Base-by-base conservation (phyloP, 2,113 vertebrate species). In the Colossoma macropomum region DNA sequence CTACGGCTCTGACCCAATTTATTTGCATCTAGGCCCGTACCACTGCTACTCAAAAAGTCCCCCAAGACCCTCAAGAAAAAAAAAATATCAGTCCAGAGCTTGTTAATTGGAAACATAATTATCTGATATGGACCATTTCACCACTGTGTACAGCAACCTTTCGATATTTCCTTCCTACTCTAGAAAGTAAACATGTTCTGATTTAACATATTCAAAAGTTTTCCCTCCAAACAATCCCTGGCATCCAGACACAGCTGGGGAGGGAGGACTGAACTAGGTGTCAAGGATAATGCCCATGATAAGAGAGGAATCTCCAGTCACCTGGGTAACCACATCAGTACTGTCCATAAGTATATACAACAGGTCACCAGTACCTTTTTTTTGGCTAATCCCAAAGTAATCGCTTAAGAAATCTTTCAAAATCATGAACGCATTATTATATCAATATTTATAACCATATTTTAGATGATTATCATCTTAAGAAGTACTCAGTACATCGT, bases 301-400 rank as follows among this genome's bases (percentile, higher is more conserved):
- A 84, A 71, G 56, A 28, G 73, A 81, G 48, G 74, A 82, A 66
- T 77, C 45, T 71, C 16, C 59, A 79, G 65, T 63, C 52, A 71
- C 45, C 54, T 74, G 84, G 60, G 71, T 48, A 74, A 50, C 65
- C 70, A 77, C 34, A 70, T 71, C 56, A 63, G 34, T 34, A 52
- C 66, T 50, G 59, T 83, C 59, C 63, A 82, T 59, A 86, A 50
- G 70, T 86, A 81, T 78, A 71, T 86, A 62, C 75, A 79, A 65
- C 83, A 90, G 84, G 89, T 85, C 71, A 70, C 85, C 86, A 59
- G 83, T 79, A 82, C 78, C 88, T 85, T 72, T 62, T 62, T 59
- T 62, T 86, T 56, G 82, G 32, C 72, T 68, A 45, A 52, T 88
- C 32, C 32, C 17, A 86, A 70, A 75, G 54, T 30, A 88, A 84